These are phyloP conservation scores for Potamarius usumacintae DNA, from an alignment of 2,113 vertebrate species.

Conservation along the genomic window DNA sequence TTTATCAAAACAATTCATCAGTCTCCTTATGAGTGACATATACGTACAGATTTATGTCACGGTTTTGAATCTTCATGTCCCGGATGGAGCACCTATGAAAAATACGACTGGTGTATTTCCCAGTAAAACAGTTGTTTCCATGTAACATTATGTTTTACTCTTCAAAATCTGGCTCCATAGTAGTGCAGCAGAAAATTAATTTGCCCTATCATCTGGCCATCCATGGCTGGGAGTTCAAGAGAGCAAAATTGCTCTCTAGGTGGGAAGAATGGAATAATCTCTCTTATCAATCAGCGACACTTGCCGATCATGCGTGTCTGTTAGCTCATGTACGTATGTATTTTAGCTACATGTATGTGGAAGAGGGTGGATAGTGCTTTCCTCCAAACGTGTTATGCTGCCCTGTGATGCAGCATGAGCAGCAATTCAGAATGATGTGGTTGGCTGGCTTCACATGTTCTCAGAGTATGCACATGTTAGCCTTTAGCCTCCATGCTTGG, in stretches of 20 bases:
- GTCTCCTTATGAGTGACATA: too few relatives aligned
- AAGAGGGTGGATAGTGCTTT: neutral
- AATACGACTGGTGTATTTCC: too few relatives aligned
- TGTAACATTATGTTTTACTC: neutral
- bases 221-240: neutral
- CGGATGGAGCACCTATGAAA: too few relatives aligned
- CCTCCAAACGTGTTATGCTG: neutral
- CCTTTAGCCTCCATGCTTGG: neutral
- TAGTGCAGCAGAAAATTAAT: neutral
- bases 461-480: neutral
- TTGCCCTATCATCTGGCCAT: neutral
- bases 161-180: neutral
- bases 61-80: too few relatives aligned
- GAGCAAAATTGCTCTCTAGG: neutral
- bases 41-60: too few relatives aligned
- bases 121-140: too few relatives aligned
- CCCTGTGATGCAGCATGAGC: neutral
- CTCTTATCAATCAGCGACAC: neutral
- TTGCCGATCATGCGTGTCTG: neutral
- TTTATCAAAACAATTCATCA: too few relatives aligned
- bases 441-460: neutral
- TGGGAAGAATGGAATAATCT: neutral
- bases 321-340: neutral
- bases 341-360: neutral
- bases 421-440: neutral